Percentiles rank a stretch among this genome's conserved stretches.
phyloP scores from a whole-genome alignment of 2,797 vertebrate genomes.

The Microhierax caerulescens region DNA sequence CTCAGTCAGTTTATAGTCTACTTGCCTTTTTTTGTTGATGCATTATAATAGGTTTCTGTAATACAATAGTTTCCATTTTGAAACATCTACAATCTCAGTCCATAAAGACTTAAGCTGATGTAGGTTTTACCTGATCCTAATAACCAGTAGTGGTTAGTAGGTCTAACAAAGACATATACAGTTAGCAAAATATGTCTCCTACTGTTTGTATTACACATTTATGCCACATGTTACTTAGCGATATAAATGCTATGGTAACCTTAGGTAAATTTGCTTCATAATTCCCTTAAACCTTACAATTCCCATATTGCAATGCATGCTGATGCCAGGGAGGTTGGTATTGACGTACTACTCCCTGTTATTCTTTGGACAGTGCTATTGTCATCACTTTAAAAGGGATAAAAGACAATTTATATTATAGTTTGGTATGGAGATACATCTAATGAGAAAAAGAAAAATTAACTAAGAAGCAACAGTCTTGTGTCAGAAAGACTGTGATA shows the following conservation, averaged over 20 bases:
- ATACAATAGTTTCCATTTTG: not conserved
- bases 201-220: not conserved
- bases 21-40: conserved; percentile 43
- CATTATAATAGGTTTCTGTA: conserved; percentile 20
- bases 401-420: not conserved
- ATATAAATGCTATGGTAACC: not conserved
- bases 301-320: not conserved
- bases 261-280: not conserved
- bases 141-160: not conserved
- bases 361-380: not conserved
- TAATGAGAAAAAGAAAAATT: not conserved
- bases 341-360: not conserved
- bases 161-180: not conserved
- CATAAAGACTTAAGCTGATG: not conserved
- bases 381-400: not conserved
- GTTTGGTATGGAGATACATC: not conserved
- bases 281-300: not conserved
- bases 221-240: not conserved
- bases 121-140: not conserved
- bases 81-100: not conserved
- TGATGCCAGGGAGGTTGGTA: not conserved
- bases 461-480: not conserved
- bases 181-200: not conserved
- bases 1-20: conserved; percentile 30
- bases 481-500: not conserved